Evolutionary conservation across 2,797 vertebrate genomes (phyloP), one percentile per base, ranked within the genome.

Genomic region (Tapera naevia): DNA sequence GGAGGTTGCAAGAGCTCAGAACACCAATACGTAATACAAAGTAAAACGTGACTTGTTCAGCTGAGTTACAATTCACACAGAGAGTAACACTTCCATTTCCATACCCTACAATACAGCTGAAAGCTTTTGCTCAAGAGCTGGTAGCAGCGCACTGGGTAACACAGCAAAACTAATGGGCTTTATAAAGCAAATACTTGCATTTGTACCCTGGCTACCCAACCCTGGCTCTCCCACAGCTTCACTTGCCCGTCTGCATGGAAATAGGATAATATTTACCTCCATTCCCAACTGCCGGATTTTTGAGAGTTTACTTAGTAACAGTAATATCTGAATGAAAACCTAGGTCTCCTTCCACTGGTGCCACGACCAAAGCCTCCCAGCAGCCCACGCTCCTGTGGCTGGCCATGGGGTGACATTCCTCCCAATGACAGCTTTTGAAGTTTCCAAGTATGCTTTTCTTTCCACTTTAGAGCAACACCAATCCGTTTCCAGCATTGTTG

Each of bases 401-500:
- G 5, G 82, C 65, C 65, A 54, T 1, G 43, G 69, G 37, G 60
- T 50, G 41, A 86, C 86, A 80, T 87, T 88, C 88, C 73, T 86
- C 61, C 24, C 0, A 0, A 85, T 88, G 85, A 85, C 82, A 86
- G 66, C 87, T 92, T 93, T 53, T 92, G 92, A 92, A 92, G 72
- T 83, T 91, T 78, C 64, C 33, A 92, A 93, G 30, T 18, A 88
- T 60, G 88, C 79, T 88, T 95, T 88, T 72, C 35, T 90, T 93
- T 90, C 91, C 89, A 82, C 67, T 89, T 66, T 33, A 86, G 13
- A 95, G 72, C 65, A 78, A 74, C 57, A 71, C 45, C 79, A 86
- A 95, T 87, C 65, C 17, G 0, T 86, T 89, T 83, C 75, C 75
- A 94, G 69, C 61, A 78, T 69, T 96, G 93, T 95, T 96, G 86